phyloP scores from a whole-genome alignment of 2,888 invertebrate genomes.

The Spisula subtruncata region DNA sequence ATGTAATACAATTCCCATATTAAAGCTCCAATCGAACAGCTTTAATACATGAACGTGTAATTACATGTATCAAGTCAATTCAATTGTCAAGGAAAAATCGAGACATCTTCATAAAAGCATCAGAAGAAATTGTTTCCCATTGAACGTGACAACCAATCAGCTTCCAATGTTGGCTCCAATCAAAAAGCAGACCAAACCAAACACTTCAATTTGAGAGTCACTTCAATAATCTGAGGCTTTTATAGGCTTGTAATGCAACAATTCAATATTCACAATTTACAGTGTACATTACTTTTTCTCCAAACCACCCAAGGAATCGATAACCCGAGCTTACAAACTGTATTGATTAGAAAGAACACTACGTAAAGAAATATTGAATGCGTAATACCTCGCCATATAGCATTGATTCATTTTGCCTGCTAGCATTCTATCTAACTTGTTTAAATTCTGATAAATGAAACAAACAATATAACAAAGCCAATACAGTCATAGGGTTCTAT shows the following conservation, averaged over 20 bases:
- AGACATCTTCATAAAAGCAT: not conserved
- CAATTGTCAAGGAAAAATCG: not conserved
- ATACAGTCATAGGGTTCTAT: not conserved
- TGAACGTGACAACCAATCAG: constrained; percentile 3
- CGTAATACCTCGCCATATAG: not conserved
- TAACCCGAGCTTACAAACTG: not conserved
- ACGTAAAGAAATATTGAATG: constrained; percentile 13
- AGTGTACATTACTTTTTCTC: not conserved
- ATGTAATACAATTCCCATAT: too few species aligned
- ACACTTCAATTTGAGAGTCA: not conserved
- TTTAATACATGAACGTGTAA: too few species aligned
- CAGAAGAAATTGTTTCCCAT: not conserved
- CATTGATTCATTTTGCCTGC: not conserved
- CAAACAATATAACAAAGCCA: not conserved
- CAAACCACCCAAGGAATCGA: constrained; percentile 4
- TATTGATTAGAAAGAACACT: constrained; percentile 14
- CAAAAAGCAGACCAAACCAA: not conserved
- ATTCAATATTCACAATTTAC: not conserved
- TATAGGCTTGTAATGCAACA: constrained; percentile 1
- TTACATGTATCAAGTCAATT: too few species aligned
- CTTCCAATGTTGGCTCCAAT: not conserved
- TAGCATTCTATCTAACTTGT: not conserved
- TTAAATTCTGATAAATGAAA: constrained; percentile 4
- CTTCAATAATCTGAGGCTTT: constrained; percentile 1
- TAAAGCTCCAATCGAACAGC: too few species aligned